These are phyloP conservation scores for Drosophila hydei DNA, from an alignment of 1,140 invertebrate species.

Conservation along the genomic window DNA sequence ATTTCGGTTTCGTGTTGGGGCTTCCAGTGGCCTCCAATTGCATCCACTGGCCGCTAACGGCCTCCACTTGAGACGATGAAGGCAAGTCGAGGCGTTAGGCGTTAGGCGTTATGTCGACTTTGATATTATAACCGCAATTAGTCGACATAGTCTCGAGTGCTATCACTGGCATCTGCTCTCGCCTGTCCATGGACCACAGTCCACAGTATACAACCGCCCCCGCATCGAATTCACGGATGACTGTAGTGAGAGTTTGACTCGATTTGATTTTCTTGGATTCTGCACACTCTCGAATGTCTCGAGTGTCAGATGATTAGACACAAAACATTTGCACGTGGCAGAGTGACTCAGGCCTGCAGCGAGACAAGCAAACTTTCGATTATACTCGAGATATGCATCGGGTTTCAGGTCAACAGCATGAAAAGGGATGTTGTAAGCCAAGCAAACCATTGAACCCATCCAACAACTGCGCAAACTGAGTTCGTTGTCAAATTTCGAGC, in stretches of 20 bases:
- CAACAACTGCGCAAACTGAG: background rate
- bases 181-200: conserved; percentile 9
- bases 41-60: conserved; percentile 23
- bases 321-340: conserved; percentile 48
- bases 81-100: conserved; percentile 57
- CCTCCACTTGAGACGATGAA: conserved; percentile 44
- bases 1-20: conserved; percentile 56
- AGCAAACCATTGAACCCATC: conserved; percentile 62
- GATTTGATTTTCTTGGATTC: conserved; percentile 62
- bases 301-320: conserved; percentile 67
- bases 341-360: conserved; percentile 46
- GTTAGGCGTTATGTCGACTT: conserved; percentile 74
- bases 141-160: conserved; percentile 72
- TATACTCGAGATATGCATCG: conserved; percentile 29
- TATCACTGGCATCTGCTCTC: conserved; percentile 64
- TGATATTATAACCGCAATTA: conserved; percentile 80
- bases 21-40: conserved; percentile 3
- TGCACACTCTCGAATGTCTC: conserved; percentile 62
- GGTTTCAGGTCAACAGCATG: conserved; percentile 44
- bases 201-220: background rate
- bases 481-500: conserved; percentile 13
- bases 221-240: conserved; percentile 3
- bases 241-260: conserved; percentile 62
- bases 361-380: conserved; percentile 68
- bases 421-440: conserved; percentile 49